Base-by-base conservation (phyloP, 2,113 vertebrate genomes). In the Calypte anna region DNA sequence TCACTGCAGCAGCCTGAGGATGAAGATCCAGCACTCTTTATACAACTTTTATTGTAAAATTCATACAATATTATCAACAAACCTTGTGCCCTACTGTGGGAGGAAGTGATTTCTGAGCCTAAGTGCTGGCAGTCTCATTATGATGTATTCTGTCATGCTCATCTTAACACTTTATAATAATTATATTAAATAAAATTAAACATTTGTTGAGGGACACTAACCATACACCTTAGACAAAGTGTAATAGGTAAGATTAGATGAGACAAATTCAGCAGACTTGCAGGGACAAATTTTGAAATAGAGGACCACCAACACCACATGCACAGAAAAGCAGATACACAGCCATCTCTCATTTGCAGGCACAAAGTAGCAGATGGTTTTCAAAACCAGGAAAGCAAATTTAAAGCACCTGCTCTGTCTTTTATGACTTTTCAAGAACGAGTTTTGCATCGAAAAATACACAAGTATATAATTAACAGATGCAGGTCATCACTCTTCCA, bases 281-380 rank as follows among this genome's bases (percentile, higher is more conserved):
- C 17, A 50, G 55, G 50, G 58, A 10, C 24, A 76, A 48, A 51
- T 76, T 92, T 69, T 94, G 70, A 87, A 95, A 59, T 12, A 23
- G 36, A 85, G 54, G 67, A 79, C 59, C 67, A 85, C 28, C 44
- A 79, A 12, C 55, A 80, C 19, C 30, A 66, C 0, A 0, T 48
- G 46, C 63, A 46, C 75, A 92, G 82, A 55, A 86, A 82, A 83
- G 64, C 61, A 80, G 51, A 63, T 44, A 48, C 3, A n/a, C 22
- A 79, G 33, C 40, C 61, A 20, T 43, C 54, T 51, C 70, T 82
- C 85, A 53, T 83, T 70, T 54, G 38, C 75, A 90, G 44, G 53
- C 79, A 94, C 64, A 90, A 94, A 44, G 43, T 31, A 83, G 68
- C 95, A 96, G 80, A 96, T 92, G 82, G 88, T 78, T 90, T 93